Conservation (phyloP, 2,888 invertebrate genomes). For the Therioaphis trifolii region DNA sequence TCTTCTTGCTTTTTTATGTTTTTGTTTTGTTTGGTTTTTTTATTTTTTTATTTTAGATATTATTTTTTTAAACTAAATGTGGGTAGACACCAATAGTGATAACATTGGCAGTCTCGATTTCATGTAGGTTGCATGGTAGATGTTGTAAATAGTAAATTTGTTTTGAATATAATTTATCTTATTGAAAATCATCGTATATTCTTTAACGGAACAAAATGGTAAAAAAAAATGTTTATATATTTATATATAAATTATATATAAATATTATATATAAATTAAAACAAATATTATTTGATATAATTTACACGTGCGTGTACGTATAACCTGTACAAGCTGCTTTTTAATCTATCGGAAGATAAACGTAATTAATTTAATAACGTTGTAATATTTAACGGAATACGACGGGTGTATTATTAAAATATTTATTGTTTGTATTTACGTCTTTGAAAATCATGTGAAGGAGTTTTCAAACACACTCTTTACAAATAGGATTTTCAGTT, state of each 20-base stretch:
- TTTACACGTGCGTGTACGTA: too few relatives aligned
- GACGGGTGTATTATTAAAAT: too few relatives aligned
- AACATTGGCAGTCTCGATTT: conserved; percentile 45
- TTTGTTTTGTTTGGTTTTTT: conserved; percentile 28
- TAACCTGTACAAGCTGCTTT: too few relatives aligned
- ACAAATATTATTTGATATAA: too few relatives aligned
- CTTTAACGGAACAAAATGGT: neutral
- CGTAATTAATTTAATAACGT: too few relatives aligned
- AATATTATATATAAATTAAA: too few relatives aligned
- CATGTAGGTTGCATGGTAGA: conserved; percentile 53
- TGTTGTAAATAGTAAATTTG: conserved; percentile 43
- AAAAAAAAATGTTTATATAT: neutral
- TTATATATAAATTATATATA: too few relatives aligned
- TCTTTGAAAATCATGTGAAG: too few relatives aligned
- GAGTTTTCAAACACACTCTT: too few relatives aligned
- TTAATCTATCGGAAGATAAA: too few relatives aligned
- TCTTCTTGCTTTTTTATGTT: conserved; percentile 32
- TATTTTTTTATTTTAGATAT: conserved; percentile 15
- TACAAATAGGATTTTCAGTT: neutral
- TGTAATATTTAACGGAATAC: too few relatives aligned
- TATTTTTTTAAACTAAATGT: conserved; percentile 20
- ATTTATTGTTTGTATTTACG: neutral
- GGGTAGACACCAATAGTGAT: conserved; percentile 43
- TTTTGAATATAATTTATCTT: conserved; percentile 5
- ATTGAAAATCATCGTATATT: neutral